Percentiles rank a stretch among this genome's conserved stretches.
phyloP scores from a whole-genome alignment of 2,888 invertebrate species.

The Embidobia sp. region DNA sequence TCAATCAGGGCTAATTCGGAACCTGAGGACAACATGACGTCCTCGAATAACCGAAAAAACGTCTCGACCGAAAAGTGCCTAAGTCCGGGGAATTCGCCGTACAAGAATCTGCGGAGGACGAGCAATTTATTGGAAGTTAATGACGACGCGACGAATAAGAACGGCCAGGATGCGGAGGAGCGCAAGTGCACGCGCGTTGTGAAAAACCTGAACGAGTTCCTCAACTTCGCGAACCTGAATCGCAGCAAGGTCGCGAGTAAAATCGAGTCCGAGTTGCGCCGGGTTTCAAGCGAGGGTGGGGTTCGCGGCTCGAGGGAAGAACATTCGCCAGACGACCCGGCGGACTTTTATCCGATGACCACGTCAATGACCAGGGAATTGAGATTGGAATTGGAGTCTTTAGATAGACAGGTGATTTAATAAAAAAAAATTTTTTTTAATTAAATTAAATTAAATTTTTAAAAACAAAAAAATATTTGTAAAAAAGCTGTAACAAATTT shows the following conservation, averaged over 20 bases:
- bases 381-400: constrained; percentile 90
- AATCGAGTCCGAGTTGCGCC: constrained; percentile 74
- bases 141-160: constrained; percentile 63
- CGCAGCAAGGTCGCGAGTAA: constrained; percentile 83
- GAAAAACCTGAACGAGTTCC: constrained; percentile 92
- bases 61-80: constrained; percentile 76
- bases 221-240: constrained; percentile 88
- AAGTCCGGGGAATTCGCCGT: constrained; percentile 71
- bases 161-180: constrained; percentile 70
- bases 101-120: constrained; percentile 69
- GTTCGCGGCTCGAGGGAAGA: constrained; percentile 75
- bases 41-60: constrained; percentile 74
- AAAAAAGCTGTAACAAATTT: too few species aligned
- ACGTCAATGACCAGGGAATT: constrained; percentile 93
- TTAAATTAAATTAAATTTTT: not conserved
- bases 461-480: not conserved
- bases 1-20: constrained; percentile 69
- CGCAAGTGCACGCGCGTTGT: constrained; percentile 83
- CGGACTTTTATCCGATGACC: constrained; percentile 91
- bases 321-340: constrained; percentile 89
- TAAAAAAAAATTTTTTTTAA: not conserved
- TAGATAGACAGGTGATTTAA: constrained; percentile 88
- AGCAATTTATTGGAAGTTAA: constrained; percentile 66
- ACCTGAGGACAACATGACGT: constrained; percentile 72
- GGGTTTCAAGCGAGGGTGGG: constrained; percentile 75